Base-by-base conservation (phyloP, 2,797 vertebrate genomes). In the Graptemys geographica region DNA sequence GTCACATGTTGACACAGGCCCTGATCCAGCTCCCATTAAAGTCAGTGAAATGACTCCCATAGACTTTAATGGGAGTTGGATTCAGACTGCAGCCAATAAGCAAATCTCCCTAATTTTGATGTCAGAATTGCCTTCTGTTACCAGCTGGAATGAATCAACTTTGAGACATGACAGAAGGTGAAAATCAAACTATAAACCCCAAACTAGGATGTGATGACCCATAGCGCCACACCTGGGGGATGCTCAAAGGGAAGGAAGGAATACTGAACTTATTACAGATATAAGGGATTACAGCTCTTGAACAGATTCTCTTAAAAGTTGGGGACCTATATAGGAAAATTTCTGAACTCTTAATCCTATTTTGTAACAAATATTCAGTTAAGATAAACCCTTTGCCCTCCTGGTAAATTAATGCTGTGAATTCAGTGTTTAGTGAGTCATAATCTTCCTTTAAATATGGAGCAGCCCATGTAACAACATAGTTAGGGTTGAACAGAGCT, bases 351-450 rank as follows among this genome's bases (percentile, higher is more conserved):
- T 74, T 69, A 51, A 59, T 5, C 2, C 33, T 90, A 33, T 92
- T 84, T 86, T 79, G 28, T 81, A 87, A 28, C 69, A 81, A 87
- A 79, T 91, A 27, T 19, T 81, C 21, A 13, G 31, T 93, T 86
- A 92, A 83, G 62, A 79, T 84, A 76, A 3, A 57, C n/a, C 81
- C 49, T 74, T 41, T 74, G 4, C 91, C n/a, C 86, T 80, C 85
- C 90, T 90, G 76, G 80, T 23, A 90, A 94, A 69, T 86, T 27
- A 79, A 84, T 79, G 84, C 88, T 3, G 37, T 89, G 2, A 65
- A 78, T 80, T 94, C 59, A 25, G 5, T 93, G 92, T 95, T 33
- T 94, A 82, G 59, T 79, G 76, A 80, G 41, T 94, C 37, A 47
- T 44, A 84, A 51, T 65, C 76, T 87, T 92, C 51, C 74, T 94